phyloP scores from a whole-genome alignment of 2,797 vertebrate species.

The Stomatorhinus walkeri region DNA sequence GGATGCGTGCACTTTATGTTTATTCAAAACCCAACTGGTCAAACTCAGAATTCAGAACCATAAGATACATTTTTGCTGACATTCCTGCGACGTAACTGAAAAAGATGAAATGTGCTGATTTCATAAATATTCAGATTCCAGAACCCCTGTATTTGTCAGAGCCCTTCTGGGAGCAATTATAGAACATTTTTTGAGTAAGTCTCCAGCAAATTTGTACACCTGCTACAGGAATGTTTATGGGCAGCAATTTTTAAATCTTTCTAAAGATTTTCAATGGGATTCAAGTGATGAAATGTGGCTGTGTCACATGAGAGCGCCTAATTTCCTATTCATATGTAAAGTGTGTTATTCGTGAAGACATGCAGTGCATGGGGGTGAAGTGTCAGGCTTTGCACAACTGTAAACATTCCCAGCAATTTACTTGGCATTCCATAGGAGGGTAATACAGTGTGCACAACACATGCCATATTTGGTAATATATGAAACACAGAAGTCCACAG shows the following conservation, averaged over 20 bases:
- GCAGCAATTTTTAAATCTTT: background rate
- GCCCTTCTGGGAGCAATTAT: slow-evolving; percentile 2
- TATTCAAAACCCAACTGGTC: slow-evolving; percentile 5
- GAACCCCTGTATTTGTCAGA: background rate
- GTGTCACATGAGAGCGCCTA: background rate
- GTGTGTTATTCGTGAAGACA: background rate
- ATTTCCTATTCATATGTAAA: background rate
- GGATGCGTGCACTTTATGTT: background rate
- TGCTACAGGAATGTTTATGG: slow-evolving; percentile 1
- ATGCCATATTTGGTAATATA: background rate
- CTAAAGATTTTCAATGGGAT: background rate
- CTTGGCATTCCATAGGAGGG: background rate
- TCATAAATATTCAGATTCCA: slow-evolving; percentile 1
- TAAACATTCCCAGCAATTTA: background rate
- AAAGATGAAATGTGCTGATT: background rate
- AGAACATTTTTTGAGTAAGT: background rate
- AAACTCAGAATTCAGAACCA: background rate
- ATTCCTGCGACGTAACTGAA: background rate
- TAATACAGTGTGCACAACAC: background rate
- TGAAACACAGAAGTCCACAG: background rate
- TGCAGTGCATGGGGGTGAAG: background rate
- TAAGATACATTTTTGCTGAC: slow-evolving; percentile 5
- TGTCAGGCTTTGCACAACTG: background rate
- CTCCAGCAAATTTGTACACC: background rate
- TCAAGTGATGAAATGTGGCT: background rate